Evolutionary conservation across 2,113 vertebrate species (phyloP), one percentile per base, ranked within the genome.

Genomic region (Strigops habroptila): DNA sequence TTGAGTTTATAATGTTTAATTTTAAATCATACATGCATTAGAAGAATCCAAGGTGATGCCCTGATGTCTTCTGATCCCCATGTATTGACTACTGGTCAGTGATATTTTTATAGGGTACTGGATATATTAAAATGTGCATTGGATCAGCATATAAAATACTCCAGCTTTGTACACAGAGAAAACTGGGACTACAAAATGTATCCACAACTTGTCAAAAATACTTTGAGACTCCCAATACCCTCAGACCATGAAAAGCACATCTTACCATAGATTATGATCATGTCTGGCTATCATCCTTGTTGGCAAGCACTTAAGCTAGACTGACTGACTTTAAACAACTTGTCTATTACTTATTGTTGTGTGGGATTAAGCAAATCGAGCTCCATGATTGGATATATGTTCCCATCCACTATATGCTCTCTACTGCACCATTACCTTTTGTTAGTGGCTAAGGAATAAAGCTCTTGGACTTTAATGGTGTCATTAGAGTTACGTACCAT

Each of bases 371-470:
- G 18, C 48, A 68, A 64, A 5, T 51, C 0, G 35, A 90, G 43
- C 30, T 86, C 27, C 18, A 23, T 57, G 31, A 93, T 3, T 62
- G 46, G 41, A 62, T 12, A 35, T 91, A 68, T 21, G n/a, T 67
- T 88, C 51, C 51, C 75, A 90, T n/a, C 10, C 22, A 69, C 68
- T 78, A 18, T 15, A 51, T 28, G 30, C 9, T 81, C 57, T 86
- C 43, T 30, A 57, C 5, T 75, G 44, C 69, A 91, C 24, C 73
- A 82, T 82, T 93, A 90, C 52, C 57, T 93, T 91, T 91, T 75
- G 90, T 84, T 75, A 91, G 52, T 9, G 28, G 51, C 25, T 81
- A 86, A 82, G 65, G 51, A 94, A 91, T 60, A 96, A 84, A 86
- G 60, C 48, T 69, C 64, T 48, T 84, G 43, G 73, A 79, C 83